These are phyloP conservation scores for Chrysolina americana DNA, from an alignment of 2,888 invertebrate genomes.

Conservation along the genomic window DNA sequence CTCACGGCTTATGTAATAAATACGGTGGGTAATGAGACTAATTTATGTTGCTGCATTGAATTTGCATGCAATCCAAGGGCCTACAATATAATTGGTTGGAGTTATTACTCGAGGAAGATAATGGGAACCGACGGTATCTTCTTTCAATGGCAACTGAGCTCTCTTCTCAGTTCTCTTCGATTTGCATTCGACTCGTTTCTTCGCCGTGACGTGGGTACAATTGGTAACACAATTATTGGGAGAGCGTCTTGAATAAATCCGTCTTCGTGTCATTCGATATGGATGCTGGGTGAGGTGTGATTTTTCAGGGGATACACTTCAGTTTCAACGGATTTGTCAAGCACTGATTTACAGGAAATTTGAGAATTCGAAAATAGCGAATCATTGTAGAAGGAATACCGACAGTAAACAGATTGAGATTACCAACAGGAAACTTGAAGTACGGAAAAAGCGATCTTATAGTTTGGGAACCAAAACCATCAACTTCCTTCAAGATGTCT, in stretches of 20 bases:
- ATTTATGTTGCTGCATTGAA: constrained; percentile 62
- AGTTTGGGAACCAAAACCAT: too few species aligned
- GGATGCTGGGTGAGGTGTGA: constrained; percentile 4
- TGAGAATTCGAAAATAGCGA: too few species aligned
- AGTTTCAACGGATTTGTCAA: not conserved
- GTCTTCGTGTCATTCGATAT: constrained; percentile 40
- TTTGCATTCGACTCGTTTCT: constrained; percentile 17
- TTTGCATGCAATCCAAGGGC: constrained; percentile 56
- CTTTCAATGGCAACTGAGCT: constrained; percentile 34
- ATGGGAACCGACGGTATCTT: constrained; percentile 40
- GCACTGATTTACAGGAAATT: too few species aligned
- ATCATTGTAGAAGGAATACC: too few species aligned
- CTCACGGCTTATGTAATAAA: constrained; percentile 59
- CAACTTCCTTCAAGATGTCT: too few species aligned
- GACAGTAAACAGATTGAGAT: too few species aligned
- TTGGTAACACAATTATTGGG: constrained; percentile 30
- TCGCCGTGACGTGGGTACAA: constrained; percentile 11
- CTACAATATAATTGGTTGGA: constrained; percentile 45
- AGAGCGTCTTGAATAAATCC: constrained; percentile 38
- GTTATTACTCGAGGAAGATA: constrained; percentile 46
- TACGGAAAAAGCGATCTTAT: too few species aligned
- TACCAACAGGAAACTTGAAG: too few species aligned
- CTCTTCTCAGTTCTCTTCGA: constrained; percentile 10
- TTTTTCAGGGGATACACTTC: not conserved
- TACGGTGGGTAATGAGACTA: constrained; percentile 63